Evolutionary conservation across 30 jellyfish, hydroid and myxozoan genomes (phyloP).

Genomic region (Chrysaora quinquecirrha): DNA sequence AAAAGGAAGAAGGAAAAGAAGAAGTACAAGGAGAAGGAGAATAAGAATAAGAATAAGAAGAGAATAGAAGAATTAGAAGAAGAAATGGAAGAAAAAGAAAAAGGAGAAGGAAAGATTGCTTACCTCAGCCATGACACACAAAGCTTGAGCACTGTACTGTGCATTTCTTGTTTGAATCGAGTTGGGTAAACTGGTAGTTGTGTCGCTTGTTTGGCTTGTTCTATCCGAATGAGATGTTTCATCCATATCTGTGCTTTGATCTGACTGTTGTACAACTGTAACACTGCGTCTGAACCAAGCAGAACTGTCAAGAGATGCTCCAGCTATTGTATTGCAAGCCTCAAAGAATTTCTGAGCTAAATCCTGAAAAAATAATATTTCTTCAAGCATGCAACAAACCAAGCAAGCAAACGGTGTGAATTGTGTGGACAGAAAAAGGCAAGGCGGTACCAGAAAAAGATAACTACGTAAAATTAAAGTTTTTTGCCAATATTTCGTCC

Average conservation of each 20-base stretch:
- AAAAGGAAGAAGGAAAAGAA: no score
- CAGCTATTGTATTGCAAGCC: conserved; percentile 82
- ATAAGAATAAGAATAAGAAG: no score
- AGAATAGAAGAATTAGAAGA: no score
- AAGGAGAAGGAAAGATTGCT: no score
- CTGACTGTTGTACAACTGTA: conserved; percentile 75
- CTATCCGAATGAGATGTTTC: conserved; percentile 41
- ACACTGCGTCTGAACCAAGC: conserved; percentile 95
- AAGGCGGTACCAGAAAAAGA: no score
- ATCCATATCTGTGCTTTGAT: conserved; percentile 64
- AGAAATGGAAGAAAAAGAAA: no score
- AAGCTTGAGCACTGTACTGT: conserved; percentile 82
- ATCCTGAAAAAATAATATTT: conserved; percentile 75
- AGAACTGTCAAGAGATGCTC: conserved; percentile 93
- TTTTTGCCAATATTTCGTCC: no score
- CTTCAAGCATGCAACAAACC: no score
- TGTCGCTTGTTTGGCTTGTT: conserved; percentile 9
- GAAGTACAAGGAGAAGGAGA: no score
- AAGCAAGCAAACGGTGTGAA: no score
- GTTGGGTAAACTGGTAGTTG: conserved; percentile 35
- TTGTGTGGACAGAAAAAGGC: no score
- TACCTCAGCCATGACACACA: conserved; percentile 95
- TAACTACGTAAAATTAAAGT: no score
- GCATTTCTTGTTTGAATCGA: conserved; percentile 70
- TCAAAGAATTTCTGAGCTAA: conserved; percentile 86